phyloP scores from a whole-genome alignment of 2,113 vertebrate genomes.

The Cochlearius cochlearius region DNA sequence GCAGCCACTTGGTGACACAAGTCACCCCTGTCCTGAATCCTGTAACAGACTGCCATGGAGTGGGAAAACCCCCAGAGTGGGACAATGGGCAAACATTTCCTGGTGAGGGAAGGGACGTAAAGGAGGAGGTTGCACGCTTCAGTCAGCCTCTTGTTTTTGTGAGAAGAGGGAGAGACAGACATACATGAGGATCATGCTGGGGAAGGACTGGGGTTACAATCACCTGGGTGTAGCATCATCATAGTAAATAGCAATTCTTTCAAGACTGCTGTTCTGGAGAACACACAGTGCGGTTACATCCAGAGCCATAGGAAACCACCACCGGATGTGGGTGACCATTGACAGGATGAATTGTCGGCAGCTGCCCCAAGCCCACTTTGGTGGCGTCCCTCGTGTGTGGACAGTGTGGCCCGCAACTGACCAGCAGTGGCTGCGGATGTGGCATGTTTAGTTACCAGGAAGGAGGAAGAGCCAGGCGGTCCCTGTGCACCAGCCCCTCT shows the following conservation, averaged over 20 bases:
- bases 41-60: neutral
- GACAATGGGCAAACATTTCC: neutral
- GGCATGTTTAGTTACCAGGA: neutral
- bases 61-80: neutral
- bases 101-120: neutral
- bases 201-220: neutral
- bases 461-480: neutral
- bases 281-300: neutral
- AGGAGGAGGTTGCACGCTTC: accelerated
- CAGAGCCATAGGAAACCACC: neutral
- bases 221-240: neutral
- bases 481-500: neutral
- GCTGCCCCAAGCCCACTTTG: neutral
- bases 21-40: neutral
- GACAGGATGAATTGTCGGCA: neutral
- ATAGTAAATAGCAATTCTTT: neutral
- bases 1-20: neutral
- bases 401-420: accelerated
- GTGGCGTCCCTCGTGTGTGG: accelerated
- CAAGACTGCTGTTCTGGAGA: neutral
- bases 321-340: neutral
- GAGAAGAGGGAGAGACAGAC: neutral
- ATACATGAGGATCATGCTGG: accelerated
- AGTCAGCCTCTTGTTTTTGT: neutral
- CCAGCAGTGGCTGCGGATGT: neutral